Conservation (phyloP, 2,888 invertebrate genomes). For the Colostygia pectinataria region DNA sequence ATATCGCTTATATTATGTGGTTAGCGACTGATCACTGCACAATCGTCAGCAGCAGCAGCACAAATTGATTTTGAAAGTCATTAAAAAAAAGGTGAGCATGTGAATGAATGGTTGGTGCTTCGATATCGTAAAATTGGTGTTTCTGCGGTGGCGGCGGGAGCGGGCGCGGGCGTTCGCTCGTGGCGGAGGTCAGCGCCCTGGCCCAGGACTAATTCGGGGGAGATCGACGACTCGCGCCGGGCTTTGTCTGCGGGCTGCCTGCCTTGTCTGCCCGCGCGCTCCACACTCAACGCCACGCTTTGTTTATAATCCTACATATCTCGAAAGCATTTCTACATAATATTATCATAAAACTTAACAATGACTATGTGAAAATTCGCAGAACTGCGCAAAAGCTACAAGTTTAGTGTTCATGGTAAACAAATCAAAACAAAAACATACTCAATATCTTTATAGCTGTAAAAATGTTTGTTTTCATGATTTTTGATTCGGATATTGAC, state of each 20-base stretch:
- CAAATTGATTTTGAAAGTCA: slow-evolving; percentile 8
- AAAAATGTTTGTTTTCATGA: slow-evolving; percentile 31
- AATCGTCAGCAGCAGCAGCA: neutral
- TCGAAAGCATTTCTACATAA: slow-evolving; percentile 39
- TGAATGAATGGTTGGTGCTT: slow-evolving; percentile 24
- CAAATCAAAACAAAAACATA: slow-evolving; percentile 26
- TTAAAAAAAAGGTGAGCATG: slow-evolving; percentile 8
- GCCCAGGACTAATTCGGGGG: slow-evolving; percentile 82
- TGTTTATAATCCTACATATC: slow-evolving; percentile 45
- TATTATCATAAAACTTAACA: slow-evolving; percentile 44
- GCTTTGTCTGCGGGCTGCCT: slow-evolving; percentile 72
- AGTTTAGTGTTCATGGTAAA: slow-evolving; percentile 25
- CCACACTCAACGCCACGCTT: slow-evolving; percentile 55
- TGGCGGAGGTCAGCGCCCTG: slow-evolving; percentile 74
- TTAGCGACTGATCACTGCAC: neutral
- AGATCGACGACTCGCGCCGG: slow-evolving; percentile 77
- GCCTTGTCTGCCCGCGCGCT: slow-evolving; percentile 33
- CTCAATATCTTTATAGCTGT: slow-evolving; percentile 15
- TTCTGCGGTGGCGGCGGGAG: slow-evolving; percentile 38
- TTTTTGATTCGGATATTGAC: slow-evolving; percentile 16
- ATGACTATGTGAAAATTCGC: slow-evolving; percentile 32
- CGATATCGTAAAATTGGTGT: slow-evolving; percentile 29
- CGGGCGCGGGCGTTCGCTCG: slow-evolving; percentile 50
- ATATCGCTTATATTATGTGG: no score
- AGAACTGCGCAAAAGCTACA: slow-evolving; percentile 31